phyloP scores from a whole-genome alignment of 2,888 invertebrate genomes.

The Anthophora plumipes region DNA sequence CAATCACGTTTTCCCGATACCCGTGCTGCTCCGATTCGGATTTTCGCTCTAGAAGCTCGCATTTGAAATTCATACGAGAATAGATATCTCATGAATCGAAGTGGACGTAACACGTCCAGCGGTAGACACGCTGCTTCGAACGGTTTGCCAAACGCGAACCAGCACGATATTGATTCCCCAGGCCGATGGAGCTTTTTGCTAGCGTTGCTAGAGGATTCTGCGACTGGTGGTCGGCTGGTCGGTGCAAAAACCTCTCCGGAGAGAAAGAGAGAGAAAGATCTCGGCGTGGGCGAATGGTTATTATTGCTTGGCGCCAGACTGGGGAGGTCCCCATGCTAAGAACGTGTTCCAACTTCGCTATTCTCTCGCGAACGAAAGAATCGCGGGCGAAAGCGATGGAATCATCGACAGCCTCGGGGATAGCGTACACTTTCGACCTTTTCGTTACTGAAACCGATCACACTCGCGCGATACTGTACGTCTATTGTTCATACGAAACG shows the following conservation, averaged over 20 bases:
- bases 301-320: slow-evolving; percentile 81
- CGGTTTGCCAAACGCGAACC: slow-evolving; percentile 25
- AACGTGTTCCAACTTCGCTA: slow-evolving; percentile 54
- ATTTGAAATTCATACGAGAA: slow-evolving; percentile 22
- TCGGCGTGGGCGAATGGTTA: slow-evolving; percentile 80
- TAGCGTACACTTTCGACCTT: slow-evolving; percentile 32
- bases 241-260: slow-evolving; percentile 65
- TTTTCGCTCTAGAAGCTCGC: not conserved
- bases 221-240: slow-evolving; percentile 40
- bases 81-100: not conserved
- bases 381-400: slow-evolving; percentile 52
- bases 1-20: not conserved
- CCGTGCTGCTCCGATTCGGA: not conserved
- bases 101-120: slow-evolving; percentile 28
- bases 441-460: slow-evolving; percentile 6
- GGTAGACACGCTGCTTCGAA: slow-evolving; percentile 35
- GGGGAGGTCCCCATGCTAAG: slow-evolving; percentile 67
- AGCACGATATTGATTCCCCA: slow-evolving; percentile 53
- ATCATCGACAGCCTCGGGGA: slow-evolving; percentile 42
- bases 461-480: slow-evolving; percentile 9
- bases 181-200: slow-evolving; percentile 28
- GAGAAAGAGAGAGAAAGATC: slow-evolving; percentile 54
- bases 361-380: slow-evolving; percentile 58
- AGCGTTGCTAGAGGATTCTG: slow-evolving; percentile 26
- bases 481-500: slow-evolving; percentile 17